Evolutionary conservation across 2,888 invertebrate species (phyloP).

Genomic region (Leucophora obtusa): DNA sequence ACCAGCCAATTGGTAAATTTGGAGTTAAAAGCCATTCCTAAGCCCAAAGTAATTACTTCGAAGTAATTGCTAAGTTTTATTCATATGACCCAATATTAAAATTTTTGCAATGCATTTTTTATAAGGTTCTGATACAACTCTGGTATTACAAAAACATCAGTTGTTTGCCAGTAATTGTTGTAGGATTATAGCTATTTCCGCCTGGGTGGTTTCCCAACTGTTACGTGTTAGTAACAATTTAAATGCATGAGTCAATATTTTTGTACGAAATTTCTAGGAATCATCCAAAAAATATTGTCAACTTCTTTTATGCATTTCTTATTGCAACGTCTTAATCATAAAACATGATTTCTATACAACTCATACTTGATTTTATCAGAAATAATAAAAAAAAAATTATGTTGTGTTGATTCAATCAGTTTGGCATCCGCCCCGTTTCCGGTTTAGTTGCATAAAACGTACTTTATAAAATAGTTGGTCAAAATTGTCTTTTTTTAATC

Average conservation of each 20-base stretch:
- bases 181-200: too few species aligned
- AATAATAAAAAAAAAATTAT: conserved; percentile 1
- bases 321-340: conserved; percentile 19
- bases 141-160: too few species aligned
- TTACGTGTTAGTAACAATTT: too few species aligned
- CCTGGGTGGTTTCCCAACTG: too few species aligned
- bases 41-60: too few species aligned
- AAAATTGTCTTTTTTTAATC: conserved; percentile 19
- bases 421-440: conserved; percentile 76
- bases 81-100: too few species aligned
- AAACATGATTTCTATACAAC: conserved; percentile 30
- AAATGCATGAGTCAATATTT: conserved; percentile 28
- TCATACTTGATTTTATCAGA: background rate
- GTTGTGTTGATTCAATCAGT: conserved; percentile 73
- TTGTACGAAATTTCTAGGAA: background rate
- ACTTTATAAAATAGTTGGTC: conserved; percentile 30
- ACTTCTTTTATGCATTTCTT: background rate
- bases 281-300: conserved; percentile 13
- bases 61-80: too few species aligned
- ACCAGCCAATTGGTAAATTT: too few species aligned
- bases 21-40: too few species aligned
- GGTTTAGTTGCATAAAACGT: conserved; percentile 65
- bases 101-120: too few species aligned
- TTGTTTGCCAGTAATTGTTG: too few species aligned
- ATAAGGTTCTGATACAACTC: too few species aligned